These are phyloP conservation scores for Neoscelio sp. DNA, from an alignment of 2,888 invertebrate species.

Conservation along the genomic window DNA sequence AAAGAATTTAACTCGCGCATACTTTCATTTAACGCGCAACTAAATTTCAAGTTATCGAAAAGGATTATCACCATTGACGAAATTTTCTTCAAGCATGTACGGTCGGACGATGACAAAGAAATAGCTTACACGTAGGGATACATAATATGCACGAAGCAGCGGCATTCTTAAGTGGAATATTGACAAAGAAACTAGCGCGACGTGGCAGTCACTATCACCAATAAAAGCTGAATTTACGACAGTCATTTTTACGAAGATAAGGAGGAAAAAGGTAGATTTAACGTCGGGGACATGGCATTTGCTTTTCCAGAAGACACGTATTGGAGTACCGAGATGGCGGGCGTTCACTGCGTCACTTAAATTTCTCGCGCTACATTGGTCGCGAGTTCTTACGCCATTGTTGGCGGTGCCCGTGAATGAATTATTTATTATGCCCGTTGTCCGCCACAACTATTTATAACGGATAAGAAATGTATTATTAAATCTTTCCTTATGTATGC, in stretches of 20 bases:
- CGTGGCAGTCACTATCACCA: slow-evolving; percentile 57
- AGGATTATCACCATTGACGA: slow-evolving; percentile 43
- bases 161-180: slow-evolving; percentile 63
- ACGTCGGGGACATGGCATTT: slow-evolving; percentile 66
- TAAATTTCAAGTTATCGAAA: slow-evolving; percentile 22
- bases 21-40: not conserved
- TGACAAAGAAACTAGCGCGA: slow-evolving; percentile 64
- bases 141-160: slow-evolving; percentile 44
- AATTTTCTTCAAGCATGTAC: slow-evolving; percentile 38
- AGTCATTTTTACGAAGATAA: slow-evolving; percentile 69
- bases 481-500: slow-evolving; percentile 46
- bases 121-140: slow-evolving; percentile 46
- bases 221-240: slow-evolving; percentile 68
- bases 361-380: slow-evolving; percentile 68
- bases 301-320: slow-evolving; percentile 67
- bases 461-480: slow-evolving; percentile 65
- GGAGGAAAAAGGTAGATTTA: slow-evolving; percentile 67
- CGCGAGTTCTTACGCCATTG: slow-evolving; percentile 52
- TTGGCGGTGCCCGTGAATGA: slow-evolving; percentile 60
- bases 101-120: slow-evolving; percentile 34
- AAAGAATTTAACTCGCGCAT: not conserved
- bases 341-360: slow-evolving; percentile 69
- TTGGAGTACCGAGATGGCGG: slow-evolving; percentile 65
- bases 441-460: slow-evolving; percentile 65
- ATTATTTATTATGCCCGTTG: slow-evolving; percentile 66